Evolutionary conservation across 2,797 vertebrate genomes (phyloP), one percentile per base, ranked within the genome.

Genomic region (Cryptoblepharus egeriae): DNA sequence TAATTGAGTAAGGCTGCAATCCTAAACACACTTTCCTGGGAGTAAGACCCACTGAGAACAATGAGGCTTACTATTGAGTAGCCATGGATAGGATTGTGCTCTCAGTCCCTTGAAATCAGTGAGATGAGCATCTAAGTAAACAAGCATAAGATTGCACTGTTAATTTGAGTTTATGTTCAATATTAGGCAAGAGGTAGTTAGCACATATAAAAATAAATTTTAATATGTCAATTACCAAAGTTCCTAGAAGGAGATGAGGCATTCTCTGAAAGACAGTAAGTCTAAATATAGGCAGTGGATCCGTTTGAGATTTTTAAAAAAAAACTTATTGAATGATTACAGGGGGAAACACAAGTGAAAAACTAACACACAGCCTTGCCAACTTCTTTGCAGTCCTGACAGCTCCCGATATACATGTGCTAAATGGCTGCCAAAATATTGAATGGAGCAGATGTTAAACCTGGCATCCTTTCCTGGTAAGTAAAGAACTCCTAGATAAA

Each of bases 401-500:
- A 85, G 72, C 64, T 88, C 45, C 78, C 73, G 77, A n/a, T 85
- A 77, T 81, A 49, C 49, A 1, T 65, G 32, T 81, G 35, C 67
- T 82, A 86, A 70, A 55, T 88, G 67, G 6, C 61, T 77, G 77
- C 68, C 88, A 79, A 79, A 79, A 77, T 18, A 88, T 67, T 63
- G 84, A 83, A 84, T 84, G 58, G 73, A 88, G 73, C 85, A 91
- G 76, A 82, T 8, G 1, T 75, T 83, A 71, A 90, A 15, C 37
- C 64, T 85, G 88, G 70, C 64, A 52, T 85, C 65, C 30, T 80
- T 85, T 74, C 83, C 42, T 60, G 82, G 85, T 85, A 79, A 86
- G 72, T 58, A 85, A 86, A 78, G 72, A 90, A 89, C 52, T 68
- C 32, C 74, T 52, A 81, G 63, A 88, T 85, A 78, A 90, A 86